phyloP scores from a whole-genome alignment of 2,888 invertebrate genomes.

The Balanococcus diminutus region DNA sequence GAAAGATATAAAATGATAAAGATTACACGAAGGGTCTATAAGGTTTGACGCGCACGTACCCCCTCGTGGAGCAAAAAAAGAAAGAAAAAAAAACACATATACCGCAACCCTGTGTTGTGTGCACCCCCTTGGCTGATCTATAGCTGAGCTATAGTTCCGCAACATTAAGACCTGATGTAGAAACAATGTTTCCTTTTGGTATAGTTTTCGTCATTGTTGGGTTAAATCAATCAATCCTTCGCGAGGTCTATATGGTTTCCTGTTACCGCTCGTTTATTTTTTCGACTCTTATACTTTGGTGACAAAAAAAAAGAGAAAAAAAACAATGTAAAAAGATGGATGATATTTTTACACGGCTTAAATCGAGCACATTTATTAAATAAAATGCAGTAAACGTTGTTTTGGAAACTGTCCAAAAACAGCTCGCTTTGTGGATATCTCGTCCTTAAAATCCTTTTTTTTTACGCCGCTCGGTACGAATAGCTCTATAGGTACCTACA shows the following conservation, averaged over 20 bases:
- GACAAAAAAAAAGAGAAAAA: no score
- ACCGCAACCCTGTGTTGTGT: neutral
- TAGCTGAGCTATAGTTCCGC: neutral
- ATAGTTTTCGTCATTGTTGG: conserved; percentile 4
- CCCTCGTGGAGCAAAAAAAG: neutral
- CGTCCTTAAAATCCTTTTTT: neutral
- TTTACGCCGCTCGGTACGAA: neutral
- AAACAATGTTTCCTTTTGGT: conserved; percentile 32
- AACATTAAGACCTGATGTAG: conserved; percentile 32
- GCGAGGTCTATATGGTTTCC: neutral
- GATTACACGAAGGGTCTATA: conserved; percentile 35
- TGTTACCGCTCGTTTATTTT: neutral
- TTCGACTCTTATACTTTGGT: neutral
- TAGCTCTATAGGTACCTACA: no score
- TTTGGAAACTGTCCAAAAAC: neutral
- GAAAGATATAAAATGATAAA: conserved; percentile 39
- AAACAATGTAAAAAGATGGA: neutral
- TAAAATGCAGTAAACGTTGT: neutral
- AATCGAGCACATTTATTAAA: neutral
- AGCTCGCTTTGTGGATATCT: neutral
- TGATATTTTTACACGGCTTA: neutral
- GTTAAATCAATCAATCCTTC: neutral
- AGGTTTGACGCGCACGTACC: neutral
- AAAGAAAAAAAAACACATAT: neutral
- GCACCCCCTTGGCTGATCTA: neutral